Evolutionary conservation across 2,888 invertebrate genomes (phyloP), one percentile per base, ranked within the genome.

Genomic region (Cinara cedri): DNA sequence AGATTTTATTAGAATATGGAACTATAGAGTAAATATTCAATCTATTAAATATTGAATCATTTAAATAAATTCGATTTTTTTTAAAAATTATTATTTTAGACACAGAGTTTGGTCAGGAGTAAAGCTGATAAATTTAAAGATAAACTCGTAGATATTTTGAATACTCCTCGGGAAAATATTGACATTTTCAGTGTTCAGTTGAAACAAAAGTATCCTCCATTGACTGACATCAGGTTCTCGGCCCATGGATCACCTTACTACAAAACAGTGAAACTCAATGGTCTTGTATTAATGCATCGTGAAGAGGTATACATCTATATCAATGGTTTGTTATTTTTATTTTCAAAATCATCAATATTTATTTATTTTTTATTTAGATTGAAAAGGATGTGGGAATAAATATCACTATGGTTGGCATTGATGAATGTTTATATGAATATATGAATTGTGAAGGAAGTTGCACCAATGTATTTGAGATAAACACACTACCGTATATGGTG

Each of bases 391-490:
- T 97, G n/a, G 97, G 96, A 62, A 94, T 97, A 82, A 96, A 95
- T 85, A 96, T 98, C 81, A 95, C 95, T 16, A 97, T 97, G 97
- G 97, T 98, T 21, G 97, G 97, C 82, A 97, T 99, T 83, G 98
- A 97, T 84, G 96, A 97, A 87, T 97, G 96, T 86, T 88, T 96
- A 82, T 95, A 96, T 86, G 96, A 97, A 88, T 96, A 96, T 85
- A 93, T 94, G 86, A 93, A 94, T 90, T 97, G 96, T 86, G 96
- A 97, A 87, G 96, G 96, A 14, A 97, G 97, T 78, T 98, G 98
- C 86, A 96, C 96, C 26, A 98, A 98, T 86, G 91, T 92, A 21
- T 88, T 98, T 82, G 94, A 95, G 85, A 95, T 95, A 83, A 95
- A 94, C 85, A 91, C 92, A 83, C 88, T 95, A 82, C 96, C 96